Base-by-base conservation (phyloP, 53 echinoderm and acorn worm genomes). In the Henricia sp. region DNA sequence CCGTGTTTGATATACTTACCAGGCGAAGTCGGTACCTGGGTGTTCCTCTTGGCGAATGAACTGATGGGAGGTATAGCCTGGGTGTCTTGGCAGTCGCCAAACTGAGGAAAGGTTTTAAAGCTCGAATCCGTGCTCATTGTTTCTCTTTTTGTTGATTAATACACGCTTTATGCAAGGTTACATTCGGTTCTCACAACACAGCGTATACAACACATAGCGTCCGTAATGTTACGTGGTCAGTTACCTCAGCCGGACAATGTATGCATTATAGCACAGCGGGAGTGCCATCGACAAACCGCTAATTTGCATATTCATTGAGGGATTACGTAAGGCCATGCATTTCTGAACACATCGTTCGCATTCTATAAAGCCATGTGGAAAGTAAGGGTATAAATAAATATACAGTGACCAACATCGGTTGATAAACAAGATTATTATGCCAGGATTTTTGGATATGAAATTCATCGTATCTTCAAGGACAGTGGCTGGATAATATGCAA, bases 31-130 rank as follows among this genome's bases (percentile, higher is more conserved):
- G 48, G 34, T 10, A 62, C 63, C 50, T 29, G 42, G 29, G 21
- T 11, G 30, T 64, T 80, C 48, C 80, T 80, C 48, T 65, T 82
- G 0, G 88, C 70, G 36, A 87, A 87, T 0, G 88, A 80, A 62
- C 88, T 87, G 50, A 87, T 80, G 36, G 71, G 88, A 25, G 88
- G 88, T 30, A 87, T 87, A 56, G 71, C 19, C 32, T 70, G 80
- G 29, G 63, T 30, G 2, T 80, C 80, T 29, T 33, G 80, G 6
- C 44, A 59, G 2, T 80, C 80, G 37, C 50, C 80, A 80, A 80
- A 80, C 64, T 80, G 63, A 46, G 63, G 32, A 80, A 63, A 80
- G 34, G 32, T 64, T 36, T 30, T 50, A 64, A 63, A 80, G 43
- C 26, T 63, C 17, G 80, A 50, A 8, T 64, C 48, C 64, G 62